Percentiles rank a stretch among this genome's conserved stretches.
Evolutionary conservation across 2,797 vertebrate species (phyloP).

Genomic region (Catostomus latipinnis): DNA sequence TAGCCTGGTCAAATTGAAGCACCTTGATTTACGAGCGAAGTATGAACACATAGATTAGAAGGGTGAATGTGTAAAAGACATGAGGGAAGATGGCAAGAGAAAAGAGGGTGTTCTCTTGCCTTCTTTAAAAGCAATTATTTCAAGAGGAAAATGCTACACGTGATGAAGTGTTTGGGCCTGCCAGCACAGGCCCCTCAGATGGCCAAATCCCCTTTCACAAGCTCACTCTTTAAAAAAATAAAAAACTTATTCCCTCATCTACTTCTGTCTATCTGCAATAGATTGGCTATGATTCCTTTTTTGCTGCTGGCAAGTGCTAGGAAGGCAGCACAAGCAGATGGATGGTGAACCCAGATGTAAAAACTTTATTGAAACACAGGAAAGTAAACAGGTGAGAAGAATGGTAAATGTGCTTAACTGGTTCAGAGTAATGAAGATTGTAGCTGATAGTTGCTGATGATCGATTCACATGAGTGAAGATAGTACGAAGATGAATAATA

Average conservation of each 20-base stretch:
- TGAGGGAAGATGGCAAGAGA: slow-evolving; percentile 17
- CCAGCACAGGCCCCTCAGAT: slow-evolving; percentile 23
- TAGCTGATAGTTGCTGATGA: too few relatives aligned
- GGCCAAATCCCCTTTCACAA: slow-evolving; percentile 34
- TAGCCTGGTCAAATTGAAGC: not conserved
- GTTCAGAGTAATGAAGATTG: too few relatives aligned
- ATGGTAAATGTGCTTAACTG: too few relatives aligned
- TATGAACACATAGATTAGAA: slow-evolving; percentile 20
- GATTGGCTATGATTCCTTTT: slow-evolving; percentile 54
- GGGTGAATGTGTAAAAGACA: slow-evolving; percentile 30
- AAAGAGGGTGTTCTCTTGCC: not conserved
- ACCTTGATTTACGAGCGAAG: not conserved
- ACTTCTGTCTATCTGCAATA: slow-evolving; percentile 49
- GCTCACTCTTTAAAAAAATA: slow-evolving; percentile 5
- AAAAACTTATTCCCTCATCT: slow-evolving; percentile 22
- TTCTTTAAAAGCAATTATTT: not conserved
- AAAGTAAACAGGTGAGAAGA: too few relatives aligned
- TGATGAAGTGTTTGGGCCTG: slow-evolving; percentile 14
- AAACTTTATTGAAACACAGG: too few relatives aligned
- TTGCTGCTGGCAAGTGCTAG: slow-evolving; percentile 17
- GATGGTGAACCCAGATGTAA: too few relatives aligned
- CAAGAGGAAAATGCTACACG: slow-evolving; percentile 14
- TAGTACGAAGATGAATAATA: too few relatives aligned
- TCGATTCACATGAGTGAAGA: too few relatives aligned
- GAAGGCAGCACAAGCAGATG: too few relatives aligned